Base-by-base conservation (phyloP, 2,888 invertebrate species). In the Cordilura impudica region DNA sequence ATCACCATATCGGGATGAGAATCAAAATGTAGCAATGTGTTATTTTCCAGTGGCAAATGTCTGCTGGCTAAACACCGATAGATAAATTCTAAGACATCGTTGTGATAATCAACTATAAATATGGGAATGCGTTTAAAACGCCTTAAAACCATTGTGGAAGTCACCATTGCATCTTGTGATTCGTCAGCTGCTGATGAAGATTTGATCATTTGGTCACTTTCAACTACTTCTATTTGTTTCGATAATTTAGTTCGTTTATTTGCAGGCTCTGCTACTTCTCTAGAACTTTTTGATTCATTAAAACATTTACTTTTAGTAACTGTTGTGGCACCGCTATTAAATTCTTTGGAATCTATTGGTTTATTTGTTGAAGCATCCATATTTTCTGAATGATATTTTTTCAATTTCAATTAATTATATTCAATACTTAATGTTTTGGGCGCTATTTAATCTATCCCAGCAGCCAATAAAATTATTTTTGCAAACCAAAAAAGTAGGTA, bases 1-100 rank as follows among this genome's bases (percentile, higher is more conserved):
- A 97, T 93, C 14, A 97, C 92, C 93, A 98, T 93, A 87, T 98
- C 98, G 4, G 97, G 97, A 90, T 98, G 98, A 0, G 97, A 96
- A 89, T 98, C 98, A 83, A 98, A 93, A 88, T 98, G 97, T 31
- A 98, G 90, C 70, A 98, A 90, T 1, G 94, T 92, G 69, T 94
- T 94, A 54, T 93, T 94, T 86, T 93, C 92, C 65, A 96, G 89
- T 0, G 96, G 96, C 77, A 98, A 91, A 88, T 95, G 94, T 85
- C 95, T 96, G 2, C 95, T 94, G 53, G 95, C 95, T 82, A 96
- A 93, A 82, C 94, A 94, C 1, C 94, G 92, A 88, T 96, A 95
- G 83, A 96, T 93, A 87, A 94, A 94, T 81, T 94, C 94, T 81
- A 95, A 88, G 19, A 93, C 95, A 84, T 95, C 95, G 88, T 96